Conservation (phyloP, 2,888 invertebrate genomes). For the Leptopilina syphax region DNA sequence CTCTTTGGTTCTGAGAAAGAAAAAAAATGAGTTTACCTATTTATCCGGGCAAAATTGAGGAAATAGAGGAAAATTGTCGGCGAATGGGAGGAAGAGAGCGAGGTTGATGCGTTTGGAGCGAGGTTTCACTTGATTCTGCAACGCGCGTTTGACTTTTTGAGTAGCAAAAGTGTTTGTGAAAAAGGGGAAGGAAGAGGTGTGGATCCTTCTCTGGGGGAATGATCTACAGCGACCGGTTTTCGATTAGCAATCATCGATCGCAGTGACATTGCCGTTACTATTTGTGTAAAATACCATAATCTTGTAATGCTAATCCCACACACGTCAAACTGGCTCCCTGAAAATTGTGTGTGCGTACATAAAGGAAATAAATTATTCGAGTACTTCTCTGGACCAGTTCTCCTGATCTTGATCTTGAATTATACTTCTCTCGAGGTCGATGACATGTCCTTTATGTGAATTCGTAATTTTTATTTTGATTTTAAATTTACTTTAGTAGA, state of each 20-base stretch:
- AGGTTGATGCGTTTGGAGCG: constrained; percentile 4
- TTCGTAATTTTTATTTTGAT: neutral
- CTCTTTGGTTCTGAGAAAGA: too few species aligned
- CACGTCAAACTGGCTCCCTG: constrained; percentile 39
- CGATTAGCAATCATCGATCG: constrained; percentile 53
- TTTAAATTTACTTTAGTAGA: neutral
- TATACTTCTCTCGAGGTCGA: neutral
- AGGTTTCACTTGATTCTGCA: constrained; percentile 29
- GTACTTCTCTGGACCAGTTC: constrained; percentile 25
- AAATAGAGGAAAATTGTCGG: neutral
- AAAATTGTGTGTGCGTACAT: neutral
- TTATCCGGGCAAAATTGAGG: too few species aligned
- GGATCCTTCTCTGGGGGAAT: constrained; percentile 45
- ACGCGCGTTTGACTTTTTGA: constrained; percentile 6
- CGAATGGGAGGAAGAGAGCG: neutral
- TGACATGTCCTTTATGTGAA: constrained; percentile 20
- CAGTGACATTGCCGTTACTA: constrained; percentile 49
- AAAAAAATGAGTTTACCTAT: too few species aligned
- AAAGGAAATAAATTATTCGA: constrained; percentile 1
- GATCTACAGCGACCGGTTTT: constrained; percentile 62
- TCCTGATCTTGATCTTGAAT: constrained; percentile 31
- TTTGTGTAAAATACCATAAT: constrained; percentile 38
- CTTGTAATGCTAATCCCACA: constrained; percentile 41
- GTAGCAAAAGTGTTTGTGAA: constrained; percentile 11
- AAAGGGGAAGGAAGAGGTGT: constrained; percentile 9